These are phyloP conservation scores for Poecilia gillii DNA, from an alignment of 2,797 vertebrate genomes.

Conservation along the genomic window DNA sequence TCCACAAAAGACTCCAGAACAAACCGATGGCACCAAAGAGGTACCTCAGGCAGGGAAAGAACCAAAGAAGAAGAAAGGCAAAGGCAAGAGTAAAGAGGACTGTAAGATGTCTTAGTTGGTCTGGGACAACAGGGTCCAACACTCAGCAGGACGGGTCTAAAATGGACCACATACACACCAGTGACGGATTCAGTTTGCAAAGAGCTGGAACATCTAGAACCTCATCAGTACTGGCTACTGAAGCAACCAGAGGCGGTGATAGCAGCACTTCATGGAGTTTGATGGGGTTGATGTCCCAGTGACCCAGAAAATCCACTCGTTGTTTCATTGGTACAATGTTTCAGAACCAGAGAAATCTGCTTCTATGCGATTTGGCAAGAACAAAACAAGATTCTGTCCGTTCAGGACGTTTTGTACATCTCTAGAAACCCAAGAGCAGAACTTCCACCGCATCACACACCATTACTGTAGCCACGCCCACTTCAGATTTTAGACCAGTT, in stretches of 20 bases:
- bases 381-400: background rate
- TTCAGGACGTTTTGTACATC: background rate
- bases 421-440: background rate
- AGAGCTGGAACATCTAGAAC: background rate
- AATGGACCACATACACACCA: background rate
- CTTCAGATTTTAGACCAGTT: background rate
- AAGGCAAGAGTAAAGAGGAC: conserved; percentile 88
- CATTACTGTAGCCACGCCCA: background rate
- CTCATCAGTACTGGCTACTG: background rate
- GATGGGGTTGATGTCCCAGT: background rate
- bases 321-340: background rate
- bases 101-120: conserved; percentile 84
- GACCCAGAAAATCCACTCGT: background rate
- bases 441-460: background rate
- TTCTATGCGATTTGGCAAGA: background rate
- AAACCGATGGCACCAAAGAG: conserved; percentile 58
- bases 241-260: background rate
- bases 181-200: conserved; percentile 7
- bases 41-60: conserved; percentile 51
- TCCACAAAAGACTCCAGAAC: conserved; percentile 28
- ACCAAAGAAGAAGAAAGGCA: conserved; percentile 75
- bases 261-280: background rate
- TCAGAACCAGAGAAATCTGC: background rate
- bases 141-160: background rate
- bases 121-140: background rate